Conservation (phyloP, 30 jellyfish, hydroid and myxozoan genomes). For the Clytia hemisphaerica region DNA sequence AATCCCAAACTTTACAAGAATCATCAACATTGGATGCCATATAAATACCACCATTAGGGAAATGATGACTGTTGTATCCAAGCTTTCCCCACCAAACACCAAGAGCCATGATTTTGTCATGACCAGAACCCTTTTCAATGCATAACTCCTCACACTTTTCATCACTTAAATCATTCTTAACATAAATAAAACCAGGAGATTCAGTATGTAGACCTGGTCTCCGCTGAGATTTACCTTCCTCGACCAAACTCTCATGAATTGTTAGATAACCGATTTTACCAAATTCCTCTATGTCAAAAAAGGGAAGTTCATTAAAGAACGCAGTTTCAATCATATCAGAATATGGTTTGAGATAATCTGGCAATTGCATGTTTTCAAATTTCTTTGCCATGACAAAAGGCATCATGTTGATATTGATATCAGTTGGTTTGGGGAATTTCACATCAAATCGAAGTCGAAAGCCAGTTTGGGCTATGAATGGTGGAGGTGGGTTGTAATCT, state of each 20-base stretch:
- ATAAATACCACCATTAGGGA: constrained; percentile 34
- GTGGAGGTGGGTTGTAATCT: no score
- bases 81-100: constrained; percentile 26
- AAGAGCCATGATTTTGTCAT: no score
- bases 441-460: no score
- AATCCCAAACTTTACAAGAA: constrained; percentile 49
- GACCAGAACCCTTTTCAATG: neutral
- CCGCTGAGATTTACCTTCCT: constrained; percentile 36
- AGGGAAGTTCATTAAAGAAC: neutral
- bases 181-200: constrained; percentile 31
- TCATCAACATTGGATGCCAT: constrained; percentile 62
- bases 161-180: constrained; percentile 2
- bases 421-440: constrained; percentile 42
- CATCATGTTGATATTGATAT: constrained; percentile 54
- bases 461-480: no score
- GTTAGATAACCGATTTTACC: constrained; percentile 47
- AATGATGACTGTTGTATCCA: neutral
- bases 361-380: constrained; percentile 20
- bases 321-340: neutral
- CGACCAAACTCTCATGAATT: constrained; percentile 43
- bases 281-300: no score
- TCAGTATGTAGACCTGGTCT: constrained; percentile 62
- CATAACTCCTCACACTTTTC: no score
- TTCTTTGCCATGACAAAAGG: constrained; percentile 20
- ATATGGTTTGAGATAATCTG: constrained; percentile 16